Evolutionary conservation across 2,797 vertebrate genomes (phyloP), one percentile per base, ranked within the genome.

Genomic region (Mormyrus proboscirostris): DNA sequence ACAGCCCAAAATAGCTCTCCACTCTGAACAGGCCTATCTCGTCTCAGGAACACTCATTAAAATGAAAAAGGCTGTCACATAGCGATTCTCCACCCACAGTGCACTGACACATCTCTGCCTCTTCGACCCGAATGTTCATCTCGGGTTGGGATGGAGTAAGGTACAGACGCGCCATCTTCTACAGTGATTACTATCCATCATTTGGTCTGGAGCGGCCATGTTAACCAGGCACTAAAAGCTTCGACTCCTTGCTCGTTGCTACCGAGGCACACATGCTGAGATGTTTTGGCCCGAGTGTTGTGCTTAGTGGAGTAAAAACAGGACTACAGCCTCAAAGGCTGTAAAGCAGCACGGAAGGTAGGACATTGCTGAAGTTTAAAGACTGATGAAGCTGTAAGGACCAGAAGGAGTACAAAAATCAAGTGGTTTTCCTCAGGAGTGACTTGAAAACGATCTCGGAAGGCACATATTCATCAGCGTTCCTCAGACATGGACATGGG

Each of bases 1-100:
- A 91, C 88, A 50, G 92, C 94, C 94, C 94, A 94, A 96, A 95
- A 96, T 95, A 95, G 94, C 88, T 65, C 89, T 89, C 76, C 3
- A 76, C 87, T 92, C 89, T 47, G 55, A 91, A 33, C 19, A 73
- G 84, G 55, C 87, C 90, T 84, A 49, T 65, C 88, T 86, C 89
- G 89, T 89, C 90, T 91, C 88, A 57, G 53, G 88, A 90, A 92
- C 88, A 89, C 84, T 91, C 93, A 91, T 92, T 94, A 92, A 93
- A 93, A 93, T 91, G 91, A 89, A 89, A 91, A 91, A 88, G 85
- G 25, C 92, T 92, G 92, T 90, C 91, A 91, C 89, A 92, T 88
- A 87, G 51, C 82, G 84, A 89, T 65, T 59, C 86, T 90, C 88
- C 29, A 85, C 44, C 55, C 12, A 50, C 83, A 88, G 89, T 76